Evolutionary conservation across 2,888 invertebrate genomes (phyloP).

Genomic region (Zonitis immaculata): DNA sequence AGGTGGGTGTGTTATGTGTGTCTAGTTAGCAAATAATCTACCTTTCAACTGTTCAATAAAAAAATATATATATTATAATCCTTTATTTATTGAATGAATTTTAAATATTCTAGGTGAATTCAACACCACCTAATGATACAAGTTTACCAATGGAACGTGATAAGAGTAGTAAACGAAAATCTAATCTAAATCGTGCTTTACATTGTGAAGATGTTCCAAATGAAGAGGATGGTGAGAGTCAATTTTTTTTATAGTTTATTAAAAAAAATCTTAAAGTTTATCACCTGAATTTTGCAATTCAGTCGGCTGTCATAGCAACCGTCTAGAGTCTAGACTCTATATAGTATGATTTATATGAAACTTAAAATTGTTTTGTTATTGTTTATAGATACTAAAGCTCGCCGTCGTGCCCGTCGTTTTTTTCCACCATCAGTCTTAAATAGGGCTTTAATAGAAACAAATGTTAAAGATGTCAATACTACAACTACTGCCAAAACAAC

Average conservation of each 20-base stretch:
- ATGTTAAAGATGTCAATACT: constrained; percentile 14
- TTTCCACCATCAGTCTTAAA: constrained; percentile 39
- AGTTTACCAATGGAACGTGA: constrained; percentile 57
- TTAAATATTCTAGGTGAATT: too few relatives aligned
- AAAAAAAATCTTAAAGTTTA: background rate
- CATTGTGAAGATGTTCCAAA: constrained; percentile 47
- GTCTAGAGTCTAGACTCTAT: too few relatives aligned
- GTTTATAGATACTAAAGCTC: constrained; percentile 36
- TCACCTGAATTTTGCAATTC: too few relatives aligned
- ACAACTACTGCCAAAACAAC: constrained; percentile 34
- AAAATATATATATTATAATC: too few relatives aligned
- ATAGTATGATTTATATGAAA: too few relatives aligned
- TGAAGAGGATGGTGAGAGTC: constrained; percentile 12
- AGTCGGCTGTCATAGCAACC: constrained; percentile 28
- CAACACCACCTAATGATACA: too few relatives aligned
- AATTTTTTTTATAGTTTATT: background rate
- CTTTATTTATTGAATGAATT: too few relatives aligned
- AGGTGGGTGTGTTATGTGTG: constrained; percentile 17
- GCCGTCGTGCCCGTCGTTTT: constrained; percentile 39
- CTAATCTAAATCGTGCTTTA: constrained; percentile 58
- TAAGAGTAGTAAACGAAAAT: constrained; percentile 62
- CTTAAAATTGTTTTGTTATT: too few relatives aligned
- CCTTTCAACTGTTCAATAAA: background rate
- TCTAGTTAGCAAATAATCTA: background rate
- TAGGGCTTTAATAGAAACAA: constrained; percentile 6